A percentile compares a stretch with the other conserved stretches of the same genome.
Conservation (phyloP, 2,113 vertebrate genomes). For the Indri indri region DNA sequence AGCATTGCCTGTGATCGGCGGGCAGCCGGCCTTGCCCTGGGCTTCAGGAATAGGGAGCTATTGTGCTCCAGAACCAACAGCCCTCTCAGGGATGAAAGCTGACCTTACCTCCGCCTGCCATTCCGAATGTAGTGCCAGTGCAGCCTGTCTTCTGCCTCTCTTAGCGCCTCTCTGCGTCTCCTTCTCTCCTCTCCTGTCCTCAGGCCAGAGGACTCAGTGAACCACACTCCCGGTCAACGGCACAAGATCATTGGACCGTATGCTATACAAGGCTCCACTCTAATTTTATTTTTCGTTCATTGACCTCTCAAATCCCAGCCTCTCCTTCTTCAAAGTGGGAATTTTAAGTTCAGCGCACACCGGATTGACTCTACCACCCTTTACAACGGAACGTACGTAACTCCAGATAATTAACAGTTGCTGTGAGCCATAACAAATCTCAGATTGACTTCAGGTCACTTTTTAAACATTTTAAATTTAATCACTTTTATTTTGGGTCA, state of each 20-base stretch:
- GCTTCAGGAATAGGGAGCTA: background rate
- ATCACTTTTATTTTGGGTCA: background rate
- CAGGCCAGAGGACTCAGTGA: too few relatives aligned
- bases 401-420: background rate
- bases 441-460: background rate
- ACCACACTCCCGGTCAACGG: background rate
- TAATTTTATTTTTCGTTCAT: background rate
- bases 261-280: background rate
- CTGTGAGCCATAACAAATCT: background rate
- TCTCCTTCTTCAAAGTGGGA: background rate
- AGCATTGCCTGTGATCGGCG: background rate
- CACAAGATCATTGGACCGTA: too few relatives aligned
- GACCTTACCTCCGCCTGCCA: background rate
- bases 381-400: background rate
- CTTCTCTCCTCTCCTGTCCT: background rate
- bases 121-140: background rate
- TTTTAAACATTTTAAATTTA: background rate
- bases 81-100: background rate
- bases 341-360: background rate
- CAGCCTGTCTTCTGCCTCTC: background rate
- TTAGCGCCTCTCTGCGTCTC: too few relatives aligned
- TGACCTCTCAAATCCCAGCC: background rate
- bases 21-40: background rate
- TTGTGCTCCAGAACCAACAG: background rate
- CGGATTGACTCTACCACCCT: background rate